Percentiles rank a stretch among this genome's conserved stretches.
phyloP scores from a whole-genome alignment of 2,113 vertebrate species.

The Echinops telfairi region DNA sequence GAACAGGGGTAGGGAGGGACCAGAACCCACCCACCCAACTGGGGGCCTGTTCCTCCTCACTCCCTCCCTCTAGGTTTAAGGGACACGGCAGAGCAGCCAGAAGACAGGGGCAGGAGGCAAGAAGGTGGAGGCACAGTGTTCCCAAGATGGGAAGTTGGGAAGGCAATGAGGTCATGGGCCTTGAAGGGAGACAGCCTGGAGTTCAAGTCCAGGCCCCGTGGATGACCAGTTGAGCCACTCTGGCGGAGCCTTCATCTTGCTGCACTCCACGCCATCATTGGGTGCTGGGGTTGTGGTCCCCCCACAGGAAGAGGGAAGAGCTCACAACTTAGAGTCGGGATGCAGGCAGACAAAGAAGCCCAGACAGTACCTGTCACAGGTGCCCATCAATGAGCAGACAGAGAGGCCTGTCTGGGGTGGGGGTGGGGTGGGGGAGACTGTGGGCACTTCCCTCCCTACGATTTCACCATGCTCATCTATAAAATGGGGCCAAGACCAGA shows the following conservation, averaged over 20 bases:
- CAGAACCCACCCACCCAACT: no score
- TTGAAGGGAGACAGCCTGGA: neutral
- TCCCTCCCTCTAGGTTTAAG: neutral
- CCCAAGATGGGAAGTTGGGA: neutral
- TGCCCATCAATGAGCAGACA: accelerated
- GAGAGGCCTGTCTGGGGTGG: neutral
- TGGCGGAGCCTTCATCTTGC: neutral
- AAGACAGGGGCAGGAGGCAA: neutral
- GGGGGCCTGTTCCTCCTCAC: neutral
- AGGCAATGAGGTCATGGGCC: neutral
- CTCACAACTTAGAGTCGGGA: accelerated
- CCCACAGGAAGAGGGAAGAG: neutral
- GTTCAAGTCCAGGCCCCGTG: neutral
- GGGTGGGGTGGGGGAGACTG: neutral
- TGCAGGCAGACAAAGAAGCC: neutral
- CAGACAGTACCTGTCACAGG: neutral
- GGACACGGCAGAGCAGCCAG: neutral
- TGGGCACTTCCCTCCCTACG: neutral
- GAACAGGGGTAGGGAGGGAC: no score
- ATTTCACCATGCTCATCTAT: neutral
- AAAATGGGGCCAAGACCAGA: neutral
- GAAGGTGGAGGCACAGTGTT: neutral
- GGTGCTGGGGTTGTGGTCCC: neutral
- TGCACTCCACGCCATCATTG: accelerated
- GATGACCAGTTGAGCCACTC: neutral